Percentiles rank a stretch among this genome's conserved stretches.
Conservation (phyloP, 2,113 vertebrate genomes). For the Phylloscopus whistleri region DNA sequence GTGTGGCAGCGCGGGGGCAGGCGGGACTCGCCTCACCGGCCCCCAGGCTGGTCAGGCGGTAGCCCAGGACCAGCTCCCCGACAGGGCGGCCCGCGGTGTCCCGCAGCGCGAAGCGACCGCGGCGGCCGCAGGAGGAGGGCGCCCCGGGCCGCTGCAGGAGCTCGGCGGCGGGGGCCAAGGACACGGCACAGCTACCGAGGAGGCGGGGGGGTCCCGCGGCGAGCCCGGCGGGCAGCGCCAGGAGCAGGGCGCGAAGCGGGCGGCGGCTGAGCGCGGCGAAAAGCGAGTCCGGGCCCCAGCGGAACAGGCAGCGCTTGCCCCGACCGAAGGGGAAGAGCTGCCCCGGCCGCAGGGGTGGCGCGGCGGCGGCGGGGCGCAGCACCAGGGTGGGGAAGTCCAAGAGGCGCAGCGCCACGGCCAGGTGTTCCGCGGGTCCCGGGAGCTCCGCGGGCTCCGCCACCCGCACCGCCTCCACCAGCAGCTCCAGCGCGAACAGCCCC, state of each 20-base stretch:
- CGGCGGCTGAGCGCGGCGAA: conserved; percentile 20
- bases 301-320: conserved; percentile 88
- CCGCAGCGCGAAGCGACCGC: conserved; percentile 60
- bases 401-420: conserved; percentile 79
- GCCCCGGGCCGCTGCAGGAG: conserved; percentile 32
- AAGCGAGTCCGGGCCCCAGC: neutral
- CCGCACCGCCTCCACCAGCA: conserved; percentile 79
- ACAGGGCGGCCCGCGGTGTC: conserved; percentile 67
- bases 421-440: neutral
- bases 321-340: conserved; percentile 49
- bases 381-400: conserved; percentile 87
- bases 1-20: neutral
- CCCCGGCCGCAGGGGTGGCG: neutral
- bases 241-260: conserved; percentile 72
- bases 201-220: neutral
- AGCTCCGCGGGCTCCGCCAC: conserved; percentile 12
- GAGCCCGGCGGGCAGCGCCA: conserved; percentile 61
- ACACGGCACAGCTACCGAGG: conserved; percentile 76
- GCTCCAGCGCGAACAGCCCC: conserved; percentile 80
- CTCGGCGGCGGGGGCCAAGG: conserved; percentile 64
- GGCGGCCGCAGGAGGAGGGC: conserved; percentile 61
- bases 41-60: conserved; percentile 77
- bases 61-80: conserved; percentile 77
- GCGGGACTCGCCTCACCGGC: accelerated
- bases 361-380: conserved; percentile 63